Percentiles rank a stretch among this genome's conserved stretches.
Evolutionary conservation across 2,113 vertebrate genomes (phyloP).

Genomic region (Indicator indicator): DNA sequence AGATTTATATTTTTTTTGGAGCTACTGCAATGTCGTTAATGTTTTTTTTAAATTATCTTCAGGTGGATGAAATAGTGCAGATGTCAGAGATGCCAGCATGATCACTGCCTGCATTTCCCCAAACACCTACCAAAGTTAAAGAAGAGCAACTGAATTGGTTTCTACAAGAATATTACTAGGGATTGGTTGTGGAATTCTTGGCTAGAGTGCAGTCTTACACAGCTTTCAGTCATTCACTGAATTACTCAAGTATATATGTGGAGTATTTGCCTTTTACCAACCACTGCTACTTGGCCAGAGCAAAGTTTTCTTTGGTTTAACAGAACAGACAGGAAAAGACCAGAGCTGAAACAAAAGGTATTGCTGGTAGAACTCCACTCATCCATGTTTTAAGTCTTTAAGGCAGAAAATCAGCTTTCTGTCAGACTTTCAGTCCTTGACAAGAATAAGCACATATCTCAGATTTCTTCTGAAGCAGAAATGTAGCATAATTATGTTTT

Average conservation of each 20-base stretch:
- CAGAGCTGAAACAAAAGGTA: neutral
- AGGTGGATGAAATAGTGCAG: neutral
- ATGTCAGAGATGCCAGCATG: neutral
- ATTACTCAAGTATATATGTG: neutral
- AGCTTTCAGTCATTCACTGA: neutral
- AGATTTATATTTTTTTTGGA: neutral
- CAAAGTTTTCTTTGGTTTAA: neutral
- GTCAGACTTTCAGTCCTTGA: neutral
- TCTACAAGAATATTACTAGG: neutral
- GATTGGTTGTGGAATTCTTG: neutral
- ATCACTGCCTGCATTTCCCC: neutral
- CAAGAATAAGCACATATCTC: neutral
- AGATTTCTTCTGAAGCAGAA: neutral
- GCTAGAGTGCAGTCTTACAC: neutral
- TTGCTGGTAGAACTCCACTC: neutral
- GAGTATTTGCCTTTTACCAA: neutral
- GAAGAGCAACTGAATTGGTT: neutral
- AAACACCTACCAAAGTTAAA: neutral
- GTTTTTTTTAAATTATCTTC: neutral
- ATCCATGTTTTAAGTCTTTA: neutral
- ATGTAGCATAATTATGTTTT: neutral
- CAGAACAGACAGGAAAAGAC: neutral
- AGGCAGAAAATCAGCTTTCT: neutral
- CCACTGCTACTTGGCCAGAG: neutral
- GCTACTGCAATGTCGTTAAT: neutral